Conservation (phyloP, 2,888 invertebrate species). For the Chydorus sphaericus region DNA sequence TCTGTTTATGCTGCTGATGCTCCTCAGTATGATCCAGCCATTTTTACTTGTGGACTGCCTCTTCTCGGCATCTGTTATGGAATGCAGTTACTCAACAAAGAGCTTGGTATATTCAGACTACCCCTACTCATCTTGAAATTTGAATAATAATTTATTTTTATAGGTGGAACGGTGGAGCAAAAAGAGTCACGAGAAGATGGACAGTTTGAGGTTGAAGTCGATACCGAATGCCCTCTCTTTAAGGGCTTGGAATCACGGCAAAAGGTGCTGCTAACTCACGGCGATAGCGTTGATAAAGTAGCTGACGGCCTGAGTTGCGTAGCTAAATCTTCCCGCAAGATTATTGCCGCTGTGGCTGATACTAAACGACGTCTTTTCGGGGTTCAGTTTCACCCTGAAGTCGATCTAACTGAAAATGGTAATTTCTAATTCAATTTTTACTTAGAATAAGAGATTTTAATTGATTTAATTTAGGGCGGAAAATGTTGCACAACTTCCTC, state of each 20-base stretch:
- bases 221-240: slow-evolving; percentile 76
- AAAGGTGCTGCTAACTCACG: slow-evolving; percentile 87
- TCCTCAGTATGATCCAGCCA: slow-evolving; percentile 82
- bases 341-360: slow-evolving; percentile 79
- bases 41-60: slow-evolving; percentile 89
- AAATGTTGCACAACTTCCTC: slow-evolving; percentile 87
- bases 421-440: not conserved
- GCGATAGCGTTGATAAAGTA: slow-evolving; percentile 84
- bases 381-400: slow-evolving; percentile 98
- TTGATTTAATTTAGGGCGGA: slow-evolving; percentile 43
- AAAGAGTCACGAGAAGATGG: slow-evolving; percentile 88
- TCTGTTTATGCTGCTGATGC: slow-evolving; percentile 93
- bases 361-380: slow-evolving; percentile 83
- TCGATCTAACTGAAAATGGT: slow-evolving; percentile 23
- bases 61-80: slow-evolving; percentile 98
- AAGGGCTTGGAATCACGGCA: slow-evolving; percentile 81
- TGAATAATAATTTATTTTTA: not conserved
- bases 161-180: slow-evolving; percentile 62
- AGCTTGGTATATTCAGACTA: slow-evolving; percentile 49
- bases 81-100: slow-evolving; percentile 98
- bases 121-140: not conserved
- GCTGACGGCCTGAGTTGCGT: slow-evolving; percentile 77
- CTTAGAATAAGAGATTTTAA: not conserved
- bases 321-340: slow-evolving; percentile 58
- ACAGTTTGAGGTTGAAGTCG: slow-evolving; percentile 75